Evolutionary conservation across 2,888 invertebrate species (phyloP), one percentile per base, ranked within the genome.

Genomic region (Zele albiditarsus): DNA sequence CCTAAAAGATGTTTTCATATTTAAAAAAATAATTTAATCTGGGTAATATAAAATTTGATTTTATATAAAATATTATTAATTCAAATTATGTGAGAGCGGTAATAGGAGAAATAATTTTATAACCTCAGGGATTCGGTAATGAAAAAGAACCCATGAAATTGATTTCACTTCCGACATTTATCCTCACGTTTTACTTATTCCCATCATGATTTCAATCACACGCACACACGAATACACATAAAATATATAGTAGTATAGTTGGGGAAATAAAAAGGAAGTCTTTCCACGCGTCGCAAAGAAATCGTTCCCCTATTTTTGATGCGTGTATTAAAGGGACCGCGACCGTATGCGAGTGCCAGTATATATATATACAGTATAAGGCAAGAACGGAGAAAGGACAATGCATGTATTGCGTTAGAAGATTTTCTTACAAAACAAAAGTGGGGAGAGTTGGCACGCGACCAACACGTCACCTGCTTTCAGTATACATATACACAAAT

Each of bases 401-500:
- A 84, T 84, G 80, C 63, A 23, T 20, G 23, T 77, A 78, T 80
- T 84, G 82, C 84, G 84, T 85, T 86, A 87, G 86, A 87, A 83
- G 87, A 85, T 87, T 87, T 87, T 83, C 88, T 87, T 86, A 78
- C 82, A 76, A 76, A 77, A 79, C 77, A 79, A 74, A 72, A 69
- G 76, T 80, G 84, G 84, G 85, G 84, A 82, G 82, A 80, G 78
- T 77, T 84, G 89, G 88, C 89, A 89, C 89, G 89, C 89, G 89
- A 88, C 89, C 86, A 87, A 86, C 53, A 6, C 87, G 87, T 89
- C 89, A 89, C 89, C 89, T 89, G 89, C 87, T 82, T 70, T 71
- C 74, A n/a, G 4, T 46, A 46, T 46, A 53, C 5, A 42, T 42
- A 42, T 42, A 53, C 20, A 53, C n/a, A 53, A 6, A 53, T 53